These are phyloP conservation scores for Magallana nippona DNA, from an alignment of 2,888 invertebrate species.

Conservation along the genomic window DNA sequence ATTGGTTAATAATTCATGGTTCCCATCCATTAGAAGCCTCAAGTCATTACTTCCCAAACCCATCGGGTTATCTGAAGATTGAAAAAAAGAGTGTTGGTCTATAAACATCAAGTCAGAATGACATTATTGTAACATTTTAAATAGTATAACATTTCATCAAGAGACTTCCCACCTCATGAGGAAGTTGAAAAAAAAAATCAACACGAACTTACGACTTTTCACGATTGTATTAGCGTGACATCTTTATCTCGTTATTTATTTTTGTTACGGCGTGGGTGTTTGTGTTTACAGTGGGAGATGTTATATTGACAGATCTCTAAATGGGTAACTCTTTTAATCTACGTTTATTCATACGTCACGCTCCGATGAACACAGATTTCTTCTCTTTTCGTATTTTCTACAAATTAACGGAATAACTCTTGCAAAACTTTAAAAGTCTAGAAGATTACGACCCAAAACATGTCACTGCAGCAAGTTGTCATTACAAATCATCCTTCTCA, in stretches of 20 bases:
- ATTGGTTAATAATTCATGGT: background rate
- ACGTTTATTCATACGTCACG: background rate
- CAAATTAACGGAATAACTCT: background rate
- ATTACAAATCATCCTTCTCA: background rate
- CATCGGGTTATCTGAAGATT: constrained; percentile 3
- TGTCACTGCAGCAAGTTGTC: background rate
- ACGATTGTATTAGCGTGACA: too few relatives aligned
- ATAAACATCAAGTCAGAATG: too few relatives aligned
- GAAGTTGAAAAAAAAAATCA: too few relatives aligned
- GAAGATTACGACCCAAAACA: background rate
- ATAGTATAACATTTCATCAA: too few relatives aligned
- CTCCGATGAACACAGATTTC: background rate
- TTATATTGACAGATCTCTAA: too few relatives aligned
- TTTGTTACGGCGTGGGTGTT: too few relatives aligned
- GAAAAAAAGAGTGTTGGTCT: background rate
- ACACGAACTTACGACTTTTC: too few relatives aligned
- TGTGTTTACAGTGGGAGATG: too few relatives aligned
- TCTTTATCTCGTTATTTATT: too few relatives aligned
- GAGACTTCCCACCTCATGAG: too few relatives aligned
- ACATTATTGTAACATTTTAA: too few relatives aligned
- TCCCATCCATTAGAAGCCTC: background rate
- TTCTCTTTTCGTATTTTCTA: background rate
- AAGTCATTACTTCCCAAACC: constrained; percentile 3
- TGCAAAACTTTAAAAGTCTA: background rate
- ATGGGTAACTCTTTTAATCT: too few relatives aligned